Base-by-base conservation (phyloP, 1,140 invertebrate genomes). In the Listronotus bonariensis region DNA sequence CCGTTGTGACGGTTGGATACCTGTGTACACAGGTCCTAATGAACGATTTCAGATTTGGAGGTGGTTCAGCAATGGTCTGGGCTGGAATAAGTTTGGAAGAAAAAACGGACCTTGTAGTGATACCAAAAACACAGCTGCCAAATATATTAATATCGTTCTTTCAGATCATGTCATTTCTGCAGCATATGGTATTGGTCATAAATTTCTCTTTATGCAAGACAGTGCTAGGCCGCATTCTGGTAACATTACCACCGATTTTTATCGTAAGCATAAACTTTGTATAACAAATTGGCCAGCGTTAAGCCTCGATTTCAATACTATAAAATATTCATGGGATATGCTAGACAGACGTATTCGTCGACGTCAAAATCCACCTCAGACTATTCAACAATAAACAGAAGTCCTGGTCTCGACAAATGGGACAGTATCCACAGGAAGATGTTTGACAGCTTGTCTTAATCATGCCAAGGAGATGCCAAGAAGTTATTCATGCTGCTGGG, bases 171-270 rank as follows among this genome's bases (percentile, higher is more conserved):
- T 48, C 10, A 1, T 48, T 48, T 14, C 18, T 0, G n/a, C 18
- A 5, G 10, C 45, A 48, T 48, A 48, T 15, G n/a, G 18, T 48
- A 48, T 48, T 48, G 45, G 15, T 20, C 6, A 10, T 18, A 15
- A 48, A 17, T 48, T 18, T 48, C 14, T 48, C 6, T 48, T 48
- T 14, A 48, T 42, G 41, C 41, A 42, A 42, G 41, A 26, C 5
- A 26, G 5, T 26, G 20, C 20, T 26, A 26, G 20, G 45, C 18
- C 45, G 18, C 45, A 48, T 48, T 5, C n/a, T 15, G 45, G 3
- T 48, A 11, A 3, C 18, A 48, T 48, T 48, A 48, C 45, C 11
- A 48, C 8, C 3, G 17, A 48, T 48, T 48, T 48, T 48, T 11
- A 5, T 3, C 12, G 17, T 48, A 3, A 48, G 17, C 45, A 48